Conservation (phyloP, 2,113 vertebrate species). For the Mormyrus lacerda region DNA sequence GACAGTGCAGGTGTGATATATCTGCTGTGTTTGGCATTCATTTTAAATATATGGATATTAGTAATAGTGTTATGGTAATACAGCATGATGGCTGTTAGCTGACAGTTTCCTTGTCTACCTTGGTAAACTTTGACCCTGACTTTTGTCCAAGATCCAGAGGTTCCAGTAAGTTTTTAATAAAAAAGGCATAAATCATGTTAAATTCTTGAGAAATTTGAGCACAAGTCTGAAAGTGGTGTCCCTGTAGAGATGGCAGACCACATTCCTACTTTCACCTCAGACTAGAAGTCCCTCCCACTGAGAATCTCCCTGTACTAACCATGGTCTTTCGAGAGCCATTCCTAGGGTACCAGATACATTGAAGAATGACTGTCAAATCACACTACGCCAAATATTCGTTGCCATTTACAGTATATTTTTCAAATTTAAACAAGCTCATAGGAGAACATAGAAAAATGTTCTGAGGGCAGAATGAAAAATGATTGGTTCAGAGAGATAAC, state of each 20-base stretch:
- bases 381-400: not conserved
- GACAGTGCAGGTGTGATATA: not conserved
- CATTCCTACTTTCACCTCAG: slow-evolving; percentile 92
- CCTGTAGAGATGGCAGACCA: too few species aligned
- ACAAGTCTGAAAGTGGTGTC: too few species aligned
- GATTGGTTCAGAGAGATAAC: too few species aligned
- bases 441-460: too few species aligned
- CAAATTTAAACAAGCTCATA: too few species aligned
- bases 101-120: slow-evolving; percentile 82
- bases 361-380: not conserved
- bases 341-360: slow-evolving; percentile 55
- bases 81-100: slow-evolving; percentile 33
- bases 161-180: slow-evolving; percentile 84
- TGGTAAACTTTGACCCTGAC: slow-evolving; percentile 77
- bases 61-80: not conserved
- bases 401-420: too few species aligned
- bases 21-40: not conserved
- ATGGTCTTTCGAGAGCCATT: slow-evolving; percentile 93
- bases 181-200: not conserved
- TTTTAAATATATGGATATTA: not conserved
- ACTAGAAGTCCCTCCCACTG: slow-evolving; percentile 92
- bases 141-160: slow-evolving; percentile 75
- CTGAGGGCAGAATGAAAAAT: too few species aligned
- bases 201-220: not conserved
- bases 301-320: slow-evolving; percentile 85